Evolutionary conservation across 2,797 vertebrate species (phyloP), one percentile per base, ranked within the genome.

Genomic region (Brachyalestes nurse): DNA sequence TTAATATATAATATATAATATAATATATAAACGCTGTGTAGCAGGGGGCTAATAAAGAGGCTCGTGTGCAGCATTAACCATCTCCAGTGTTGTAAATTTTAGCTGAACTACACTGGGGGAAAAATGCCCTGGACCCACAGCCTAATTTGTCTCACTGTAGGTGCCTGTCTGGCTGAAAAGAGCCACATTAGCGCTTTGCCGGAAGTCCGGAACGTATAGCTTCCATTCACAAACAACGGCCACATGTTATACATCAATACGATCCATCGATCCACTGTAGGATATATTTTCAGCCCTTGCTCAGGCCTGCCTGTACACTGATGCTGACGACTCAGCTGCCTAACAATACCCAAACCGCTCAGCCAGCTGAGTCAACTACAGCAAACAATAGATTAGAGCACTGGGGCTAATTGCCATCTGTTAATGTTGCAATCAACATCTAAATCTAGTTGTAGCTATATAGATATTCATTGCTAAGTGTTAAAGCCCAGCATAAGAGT

Each of bases 381-480:
- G 45, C 74, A 49, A 64, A 28, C 75, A 80, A 65, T 60, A 40
- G 75, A 84, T 77, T 84, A 85, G 77, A 80, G 58, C 47, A 28
- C 49, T 60, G 75, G 77, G 55, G 78, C 45, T 86, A 70, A 84
- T 83, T 78, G 72, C 76, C 66, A 64, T 82, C 75, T 79, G 78
- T 72, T 85, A 84, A 64, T 53, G 67, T 87, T 65, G 60, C 86
- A 40, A 82, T 83, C 86, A 87, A 87, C 83, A 83, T 83, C 85
- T 78, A 86, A 86, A 83, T 85, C 84, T 85, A 86, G 86, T 82
- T 82, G 85, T 80, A n/a, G n/a, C n/a, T n/a, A 77, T 76, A 38
- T 75, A 79, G 73, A 72, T 13, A 45, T 84, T 80, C 21, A 25
- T 81, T 61, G 67, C 72, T 79, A 57, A 76, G 83, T 86, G 83